phyloP scores from a whole-genome alignment of 1,140 invertebrate species.

The Telenomus remus region DNA sequence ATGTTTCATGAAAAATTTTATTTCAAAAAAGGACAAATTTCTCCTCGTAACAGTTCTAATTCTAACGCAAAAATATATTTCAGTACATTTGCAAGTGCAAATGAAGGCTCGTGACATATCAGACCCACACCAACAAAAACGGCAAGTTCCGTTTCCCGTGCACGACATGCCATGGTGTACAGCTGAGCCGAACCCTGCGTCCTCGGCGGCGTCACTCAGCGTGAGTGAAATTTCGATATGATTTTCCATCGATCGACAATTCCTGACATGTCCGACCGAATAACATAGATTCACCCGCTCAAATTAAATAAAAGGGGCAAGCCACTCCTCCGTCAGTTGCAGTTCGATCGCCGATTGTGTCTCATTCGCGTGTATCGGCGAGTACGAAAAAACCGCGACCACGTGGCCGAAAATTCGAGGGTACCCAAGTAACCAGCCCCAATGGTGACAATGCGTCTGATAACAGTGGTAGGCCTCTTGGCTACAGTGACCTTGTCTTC shows the following conservation, averaged over 20 bases:
- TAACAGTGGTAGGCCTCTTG: constrained; percentile 57
- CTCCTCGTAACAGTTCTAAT: no score
- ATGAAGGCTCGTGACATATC: constrained; percentile 33
- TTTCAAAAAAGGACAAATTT: no score
- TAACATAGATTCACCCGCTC: constrained; percentile 74
- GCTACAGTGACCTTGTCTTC: constrained; percentile 60
- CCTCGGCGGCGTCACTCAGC: constrained; percentile 51
- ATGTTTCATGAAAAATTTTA: no score
- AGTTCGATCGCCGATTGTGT: constrained; percentile 74
- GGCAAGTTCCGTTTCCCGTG: constrained; percentile 63
- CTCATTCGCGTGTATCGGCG: constrained; percentile 35
- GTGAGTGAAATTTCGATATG: constrained; percentile 75
- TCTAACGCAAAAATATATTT: no score
- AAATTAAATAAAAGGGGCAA: constrained; percentile 76
- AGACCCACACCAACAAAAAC: constrained; percentile 42
- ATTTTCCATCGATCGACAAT: constrained; percentile 73
- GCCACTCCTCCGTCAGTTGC: constrained; percentile 75
- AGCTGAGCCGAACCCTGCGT: constrained; percentile 20
- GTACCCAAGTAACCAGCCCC: constrained; percentile 6
- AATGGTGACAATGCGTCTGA: constrained; percentile 61
- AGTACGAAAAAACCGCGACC: constrained; percentile 41
- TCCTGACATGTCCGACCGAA: constrained; percentile 74
- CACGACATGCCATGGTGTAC: constrained; percentile 56
- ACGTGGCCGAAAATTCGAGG: constrained; percentile 39
- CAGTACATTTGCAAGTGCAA: not conserved